These are phyloP conservation scores for Formica exsecta DNA, from an alignment of 1,140 invertebrate genomes.

Conservation along the genomic window DNA sequence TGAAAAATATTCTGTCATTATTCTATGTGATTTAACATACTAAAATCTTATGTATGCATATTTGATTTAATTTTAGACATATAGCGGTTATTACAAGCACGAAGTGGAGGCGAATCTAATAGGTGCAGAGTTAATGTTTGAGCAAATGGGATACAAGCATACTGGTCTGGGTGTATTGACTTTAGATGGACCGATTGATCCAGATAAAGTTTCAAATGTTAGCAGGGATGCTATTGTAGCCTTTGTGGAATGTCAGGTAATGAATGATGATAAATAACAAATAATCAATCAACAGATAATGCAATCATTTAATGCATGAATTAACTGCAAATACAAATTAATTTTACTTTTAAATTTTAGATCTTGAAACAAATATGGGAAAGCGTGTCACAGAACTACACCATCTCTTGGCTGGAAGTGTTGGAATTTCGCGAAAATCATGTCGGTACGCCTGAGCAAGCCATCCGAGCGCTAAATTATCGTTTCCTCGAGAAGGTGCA, in stretches of 20 bases:
- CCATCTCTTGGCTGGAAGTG: constrained; percentile 89
- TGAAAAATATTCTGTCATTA: background rate
- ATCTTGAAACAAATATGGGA: constrained; percentile 90
- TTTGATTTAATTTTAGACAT: constrained; percentile 88
- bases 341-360: constrained; percentile 75
- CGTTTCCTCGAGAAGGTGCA: constrained; percentile 84
- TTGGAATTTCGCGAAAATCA: constrained; percentile 89
- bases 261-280: background rate
- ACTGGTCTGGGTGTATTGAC: constrained; percentile 87
- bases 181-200: constrained; percentile 92
- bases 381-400: constrained; percentile 86
- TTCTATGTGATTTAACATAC: background rate
- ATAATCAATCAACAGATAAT: background rate
- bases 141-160: constrained; percentile 93
- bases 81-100: constrained; percentile 95
- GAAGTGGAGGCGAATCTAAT: constrained; percentile 93
- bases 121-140: constrained; percentile 91
- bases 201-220: constrained; percentile 92
- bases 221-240: constrained; percentile 95
- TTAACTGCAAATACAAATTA: background rate
- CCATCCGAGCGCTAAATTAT: constrained; percentile 85
- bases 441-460: constrained; percentile 88
- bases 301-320: background rate
- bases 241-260: constrained; percentile 94
- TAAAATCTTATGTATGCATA: background rate